phyloP scores from a whole-genome alignment of 2,888 invertebrate species.

The Litoditis marina region DNA sequence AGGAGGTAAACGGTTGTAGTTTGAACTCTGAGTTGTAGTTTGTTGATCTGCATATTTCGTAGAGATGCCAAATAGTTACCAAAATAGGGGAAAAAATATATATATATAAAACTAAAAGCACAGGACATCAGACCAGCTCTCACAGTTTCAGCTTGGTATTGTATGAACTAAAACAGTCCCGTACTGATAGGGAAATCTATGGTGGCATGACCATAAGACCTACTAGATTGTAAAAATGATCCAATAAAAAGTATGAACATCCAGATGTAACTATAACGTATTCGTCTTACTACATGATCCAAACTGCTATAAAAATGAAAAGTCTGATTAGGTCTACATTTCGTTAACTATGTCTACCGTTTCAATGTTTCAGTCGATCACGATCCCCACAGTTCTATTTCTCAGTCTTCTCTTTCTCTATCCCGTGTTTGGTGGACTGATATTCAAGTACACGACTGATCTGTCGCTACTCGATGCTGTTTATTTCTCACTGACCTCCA shows the following conservation, averaged over 20 bases:
- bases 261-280: no score
- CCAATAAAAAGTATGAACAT: no score
- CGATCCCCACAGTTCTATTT: slow-evolving; percentile 41
- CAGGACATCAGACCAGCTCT: background rate
- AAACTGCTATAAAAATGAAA: no score
- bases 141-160: no score
- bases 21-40: background rate
- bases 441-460: slow-evolving; percentile 25
- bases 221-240: no score
- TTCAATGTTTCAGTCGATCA: slow-evolving; percentile 23
- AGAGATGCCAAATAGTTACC: no score
- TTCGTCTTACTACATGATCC: no score
- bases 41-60: background rate
- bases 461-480: slow-evolving; percentile 38
- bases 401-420: slow-evolving; percentile 34
- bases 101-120: background rate
- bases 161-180: no score
- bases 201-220: no score
- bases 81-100: background rate
- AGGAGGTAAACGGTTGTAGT: slow-evolving; percentile 23
- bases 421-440: slow-evolving; percentile 31
- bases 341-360: background rate
- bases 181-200: no score
- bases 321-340: no score
- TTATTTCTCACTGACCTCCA: slow-evolving; percentile 44